Base-by-base conservation (phyloP, 2,797 vertebrate genomes). In the Muscicapa comitata region DNA sequence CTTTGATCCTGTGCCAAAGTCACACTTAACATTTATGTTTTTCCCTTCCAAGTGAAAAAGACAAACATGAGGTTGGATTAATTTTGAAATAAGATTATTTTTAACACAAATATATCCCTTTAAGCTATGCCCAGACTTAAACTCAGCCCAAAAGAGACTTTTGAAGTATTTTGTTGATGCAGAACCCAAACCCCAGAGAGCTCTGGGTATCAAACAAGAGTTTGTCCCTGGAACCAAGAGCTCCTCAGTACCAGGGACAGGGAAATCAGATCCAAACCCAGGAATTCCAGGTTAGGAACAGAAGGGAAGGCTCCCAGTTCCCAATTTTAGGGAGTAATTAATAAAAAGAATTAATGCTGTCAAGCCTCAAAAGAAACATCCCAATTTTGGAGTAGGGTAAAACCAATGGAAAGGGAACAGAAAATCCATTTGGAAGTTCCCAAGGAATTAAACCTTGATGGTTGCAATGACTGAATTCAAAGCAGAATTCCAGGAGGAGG, bases 121-220 rank as follows among this genome's bases (percentile, higher is more conserved):
- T 23, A 80, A 50, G 19, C 14, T 17, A 13, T 0, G 0, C 17
- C 40, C 33, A 17, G 9, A 25, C 1, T 31, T 14, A 11, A 73
- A 66, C 5, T 48, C 35, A 7, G 13, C 38, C 16, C 42, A 48
- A 35, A 21, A 33, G 13, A 29, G 43, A 19, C 10, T 21, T 20
- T 7, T 2, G 3, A 47, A 84, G 23, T 3, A 28, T 45, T 94
- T 70, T 19, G 38, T 38, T 38, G 38, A 38, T 38, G 13, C 53
- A 18, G 33, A 40, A 9, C 63, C 57, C 17, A 47, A 33, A 14
- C 8, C 62, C 45, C 86, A 40, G 19, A 14, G 0, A 21, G 16
- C 21, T 31, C 24, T 51, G 65, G n/a, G 12, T 38, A 29, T 5
- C 38, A 67, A 35, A 33, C 55, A 67, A 45, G 19, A 45, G 20